Evolutionary conservation across 2,888 invertebrate species (phyloP), one percentile per base, ranked within the genome.

Genomic region (Lepidochitona cinerea): DNA sequence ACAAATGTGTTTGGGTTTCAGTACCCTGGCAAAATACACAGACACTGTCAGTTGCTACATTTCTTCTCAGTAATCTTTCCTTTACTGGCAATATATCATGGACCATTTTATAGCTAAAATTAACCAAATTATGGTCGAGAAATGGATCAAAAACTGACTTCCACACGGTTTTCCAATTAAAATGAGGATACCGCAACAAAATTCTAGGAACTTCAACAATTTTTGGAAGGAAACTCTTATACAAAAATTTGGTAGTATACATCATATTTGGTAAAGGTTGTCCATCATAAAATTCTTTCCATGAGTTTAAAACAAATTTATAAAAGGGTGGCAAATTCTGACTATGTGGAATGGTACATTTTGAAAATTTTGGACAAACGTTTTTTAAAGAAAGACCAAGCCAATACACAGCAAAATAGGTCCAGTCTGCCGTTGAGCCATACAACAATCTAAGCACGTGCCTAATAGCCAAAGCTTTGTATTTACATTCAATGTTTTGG

Each of bases 331-430:
- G 66, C 14, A 36, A 18, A 14, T 36, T 37, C 1, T 33, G 35
- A 36, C 1, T 14, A 37, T 66, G 66, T 29, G 66, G 66, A 33
- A 35, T 35, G 18, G 3, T 35, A 35, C 9, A 18, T n/a, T 23
- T 12, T n/a, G n/a, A 3, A 9, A 66, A 66, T 36, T 59, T 32
- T 4, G 4, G 59, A 59, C 59, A 59, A 23, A 59, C 59, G 29
- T 59, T 4, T 5, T 37, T 35, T 66, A 66, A 66, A 26, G 66
- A 35, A 14, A 66, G 18, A 29, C 66, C 66, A 9, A 66, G 9
- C 37, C 66, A 33, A 66, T 66, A 66, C 14, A 66, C 9, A 26
- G 66, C 66, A 66, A 66, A 66, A 9, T 66, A 66, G 18, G 32
- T 35, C 66, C 66, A 66, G 32, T 64, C 33, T 18, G 64, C 64